Percentiles rank a stretch among this genome's conserved stretches.
Evolutionary conservation across 1,140 invertebrate genomes (phyloP).

Genomic region (Plodia interpunctella): DNA sequence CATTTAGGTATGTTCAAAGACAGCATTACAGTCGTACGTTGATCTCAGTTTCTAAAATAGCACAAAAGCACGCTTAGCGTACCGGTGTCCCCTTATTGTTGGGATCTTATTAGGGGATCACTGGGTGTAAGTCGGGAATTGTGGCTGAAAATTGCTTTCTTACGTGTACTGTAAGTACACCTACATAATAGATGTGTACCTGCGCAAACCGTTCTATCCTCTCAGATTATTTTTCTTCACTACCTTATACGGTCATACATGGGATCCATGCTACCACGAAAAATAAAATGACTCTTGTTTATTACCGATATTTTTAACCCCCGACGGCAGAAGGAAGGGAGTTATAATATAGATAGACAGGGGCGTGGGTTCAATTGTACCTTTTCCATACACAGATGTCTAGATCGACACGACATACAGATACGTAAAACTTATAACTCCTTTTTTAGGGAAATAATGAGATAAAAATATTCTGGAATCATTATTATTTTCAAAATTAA

Average conservation of each 20-base stretch:
- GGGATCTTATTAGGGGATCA: constrained; percentile 1
- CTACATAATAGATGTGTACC: constrained; percentile 5
- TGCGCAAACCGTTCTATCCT: neutral
- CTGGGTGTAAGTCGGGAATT: constrained; percentile 1
- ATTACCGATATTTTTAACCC: neutral
- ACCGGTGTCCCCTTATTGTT: constrained; percentile 1
- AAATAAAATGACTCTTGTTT: neutral
- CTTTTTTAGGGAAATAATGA: too few species aligned
- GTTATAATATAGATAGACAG: too few species aligned
- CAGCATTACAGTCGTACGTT: neutral
- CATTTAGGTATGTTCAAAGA: neutral
- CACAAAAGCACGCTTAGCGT: neutral
- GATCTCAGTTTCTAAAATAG: constrained; percentile 2
- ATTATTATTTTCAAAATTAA: too few species aligned
- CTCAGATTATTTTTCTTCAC: neutral
- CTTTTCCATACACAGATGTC: too few species aligned
- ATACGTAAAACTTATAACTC: too few species aligned
- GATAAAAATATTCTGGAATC: too few species aligned
- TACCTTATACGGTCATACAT: neutral
- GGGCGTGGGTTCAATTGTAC: too few species aligned
- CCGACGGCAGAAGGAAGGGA: too few species aligned
- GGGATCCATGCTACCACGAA: neutral
- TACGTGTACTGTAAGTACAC: neutral
- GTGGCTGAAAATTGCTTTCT: constrained; percentile 3
- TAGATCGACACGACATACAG: too few species aligned